Base-by-base conservation (phyloP, 2,113 vertebrate genomes). In the Speoplatyrhinus poulsoni region DNA sequence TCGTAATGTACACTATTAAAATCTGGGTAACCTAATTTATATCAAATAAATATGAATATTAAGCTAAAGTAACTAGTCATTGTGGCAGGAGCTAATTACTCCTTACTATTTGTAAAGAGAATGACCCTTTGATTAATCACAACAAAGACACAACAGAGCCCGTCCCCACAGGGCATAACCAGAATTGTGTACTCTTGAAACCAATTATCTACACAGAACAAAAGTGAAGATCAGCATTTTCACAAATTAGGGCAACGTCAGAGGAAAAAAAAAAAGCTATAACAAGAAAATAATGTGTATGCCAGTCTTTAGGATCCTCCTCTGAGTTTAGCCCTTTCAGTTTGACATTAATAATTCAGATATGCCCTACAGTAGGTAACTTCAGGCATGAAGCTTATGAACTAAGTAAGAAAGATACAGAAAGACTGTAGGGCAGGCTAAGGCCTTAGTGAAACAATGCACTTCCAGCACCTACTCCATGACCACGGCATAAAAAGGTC, bases 21-120 rank as follows among this genome's bases (percentile, higher is more conserved):
- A 73, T 58, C 67, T 17, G 6, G 16, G 71, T 41, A 41, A 7
- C 7, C 36, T 6, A 41, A 41, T 59, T 67, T 63, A 36, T 60
- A 55, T 67, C 62, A 70, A 55, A 78, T 16, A 72, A 49, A 12
- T 19, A 19, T 47, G 11, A 26, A 19, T 10, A 50, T 41, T 46
- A 52, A 56, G 46, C 63, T 19, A 62, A 9, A 32, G 69, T 63
- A 73, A 66, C 19, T 59, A 61, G 79, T 56, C 61, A 47, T 55
- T 67, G 41, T 68, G 53, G 48, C 71, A 72, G 73, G 65, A 74
- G 74, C 50, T 71, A 67, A 60, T 67, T 53, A 73, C 71, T 69
- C 62, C 48, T 80, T 76, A 57, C 72, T 32, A 13, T 81, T 69
- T 79, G 80, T 75, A 75, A 77, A 82, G 69, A 9, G 32, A 75